Conservation (phyloP, 92 coral and sea anemone genomes). For the Phenganax marumi region DNA sequence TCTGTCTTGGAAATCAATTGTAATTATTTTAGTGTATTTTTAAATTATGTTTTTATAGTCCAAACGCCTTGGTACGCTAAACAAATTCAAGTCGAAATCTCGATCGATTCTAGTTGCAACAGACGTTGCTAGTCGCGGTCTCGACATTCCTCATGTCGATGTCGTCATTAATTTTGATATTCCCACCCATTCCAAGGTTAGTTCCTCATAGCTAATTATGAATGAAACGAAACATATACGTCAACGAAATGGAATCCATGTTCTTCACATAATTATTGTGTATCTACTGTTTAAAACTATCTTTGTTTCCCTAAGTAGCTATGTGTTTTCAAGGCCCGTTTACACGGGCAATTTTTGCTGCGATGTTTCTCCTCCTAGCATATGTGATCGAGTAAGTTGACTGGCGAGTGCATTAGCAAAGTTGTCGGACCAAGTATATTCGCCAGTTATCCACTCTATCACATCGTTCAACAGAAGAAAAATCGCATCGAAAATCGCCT, state of each 20-base stretch:
- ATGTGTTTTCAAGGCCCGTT: no score
- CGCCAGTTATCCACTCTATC: no score
- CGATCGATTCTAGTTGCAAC: slow-evolving; percentile 93
- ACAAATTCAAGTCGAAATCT: slow-evolving; percentile 88
- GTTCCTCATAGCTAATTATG: background rate
- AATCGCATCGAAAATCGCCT: no score
- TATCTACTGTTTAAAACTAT: no score
- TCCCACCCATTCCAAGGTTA: slow-evolving; percentile 97
- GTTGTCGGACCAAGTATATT: no score
- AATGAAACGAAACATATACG: background rate
- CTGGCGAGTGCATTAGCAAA: no score
- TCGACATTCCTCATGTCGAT: slow-evolving; percentile 96
- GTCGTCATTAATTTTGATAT: slow-evolving; percentile 95
- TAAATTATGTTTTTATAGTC: slow-evolving; percentile 55
- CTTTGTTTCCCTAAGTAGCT: no score
- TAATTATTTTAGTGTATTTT: background rate
- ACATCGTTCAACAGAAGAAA: no score
- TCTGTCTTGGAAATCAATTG: background rate
- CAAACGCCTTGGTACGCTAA: slow-evolving; percentile 87
- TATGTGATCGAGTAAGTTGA: no score
- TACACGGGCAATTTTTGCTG: no score
- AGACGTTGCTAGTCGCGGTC: slow-evolving; percentile 96
- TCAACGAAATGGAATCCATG: background rate
- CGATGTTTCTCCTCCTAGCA: no score
- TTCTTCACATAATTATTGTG: background rate